A percentile compares a stretch with the other conserved stretches of the same genome.
Evolutionary conservation across 2,888 invertebrate genomes (phyloP).

Genomic region (Euplexia lucipara): DNA sequence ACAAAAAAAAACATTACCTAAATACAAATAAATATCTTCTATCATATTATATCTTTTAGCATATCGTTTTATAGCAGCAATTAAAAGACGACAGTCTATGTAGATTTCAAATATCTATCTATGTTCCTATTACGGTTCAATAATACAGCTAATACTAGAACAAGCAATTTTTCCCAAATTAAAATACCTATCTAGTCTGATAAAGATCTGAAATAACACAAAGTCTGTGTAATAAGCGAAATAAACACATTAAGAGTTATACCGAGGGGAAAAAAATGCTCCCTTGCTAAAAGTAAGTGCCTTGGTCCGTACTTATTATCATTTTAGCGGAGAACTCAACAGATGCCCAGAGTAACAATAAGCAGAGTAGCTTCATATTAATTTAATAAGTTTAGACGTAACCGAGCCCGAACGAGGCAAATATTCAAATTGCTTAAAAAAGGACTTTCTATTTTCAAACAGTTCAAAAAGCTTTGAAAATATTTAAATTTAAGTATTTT

Average conservation of each 20-base stretch:
- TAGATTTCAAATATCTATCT: no score
- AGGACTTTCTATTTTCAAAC: slow-evolving; percentile 9
- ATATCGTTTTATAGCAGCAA: no score
- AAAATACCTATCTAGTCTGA: background rate
- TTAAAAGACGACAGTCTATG: no score
- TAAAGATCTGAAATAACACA: background rate
- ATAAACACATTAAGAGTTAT: slow-evolving; percentile 38
- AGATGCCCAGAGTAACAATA: slow-evolving; percentile 56
- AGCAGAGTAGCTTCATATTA: slow-evolving; percentile 33
- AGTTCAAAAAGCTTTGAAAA: background rate
- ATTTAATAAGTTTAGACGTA: slow-evolving; percentile 45
- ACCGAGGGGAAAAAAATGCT: slow-evolving; percentile 21
- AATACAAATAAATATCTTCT: no score
- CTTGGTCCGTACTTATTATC: slow-evolving; percentile 39
- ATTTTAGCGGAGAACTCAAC: slow-evolving; percentile 30
- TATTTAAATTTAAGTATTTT: background rate
- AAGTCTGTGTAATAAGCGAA: slow-evolving; percentile 19
- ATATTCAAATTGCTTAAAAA: slow-evolving; percentile 46
- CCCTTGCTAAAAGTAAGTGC: slow-evolving; percentile 39
- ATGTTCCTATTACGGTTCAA: no score
- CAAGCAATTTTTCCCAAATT: no score
- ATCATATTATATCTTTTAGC: no score
- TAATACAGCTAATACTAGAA: no score
- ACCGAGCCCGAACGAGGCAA: slow-evolving; percentile 24
- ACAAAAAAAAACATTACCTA: no score